Evolutionary conservation across 2,113 vertebrate genomes (phyloP).

Genomic region (Ia io): DNA sequence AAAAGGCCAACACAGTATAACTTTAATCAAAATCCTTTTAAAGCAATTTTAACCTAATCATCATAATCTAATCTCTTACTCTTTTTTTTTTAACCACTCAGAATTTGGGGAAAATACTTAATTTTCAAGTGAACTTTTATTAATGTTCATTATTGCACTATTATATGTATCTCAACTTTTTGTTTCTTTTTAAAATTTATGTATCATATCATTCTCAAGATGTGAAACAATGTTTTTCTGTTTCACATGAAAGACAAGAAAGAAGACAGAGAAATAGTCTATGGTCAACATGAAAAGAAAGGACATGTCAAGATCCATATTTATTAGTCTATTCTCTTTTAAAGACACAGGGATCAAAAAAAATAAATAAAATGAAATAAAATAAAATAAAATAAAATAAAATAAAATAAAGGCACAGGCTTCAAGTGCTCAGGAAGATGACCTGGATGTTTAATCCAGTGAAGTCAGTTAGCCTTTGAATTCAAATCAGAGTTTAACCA

Average conservation of each 20-base stretch:
- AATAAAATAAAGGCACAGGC: not conserved
- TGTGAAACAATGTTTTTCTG: not conserved
- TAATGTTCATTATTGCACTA: not conserved
- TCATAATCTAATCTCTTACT: not conserved
- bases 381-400: not conserved
- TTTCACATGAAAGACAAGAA: not conserved
- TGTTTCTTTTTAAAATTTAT: not conserved
- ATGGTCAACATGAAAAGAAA: not conserved
- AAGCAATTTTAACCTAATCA: slow-evolving; percentile 2
- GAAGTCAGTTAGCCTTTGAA: not conserved
- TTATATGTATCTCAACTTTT: not conserved
- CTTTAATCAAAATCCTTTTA: not conserved
- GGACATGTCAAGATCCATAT: not conserved
- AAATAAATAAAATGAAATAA: too few relatives aligned
- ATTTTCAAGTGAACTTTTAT: slow-evolving; percentile 14
- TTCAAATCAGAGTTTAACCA: not conserved
- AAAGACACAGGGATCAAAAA: not conserved
- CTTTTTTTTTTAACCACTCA: not conserved
- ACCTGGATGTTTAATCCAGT: not conserved
- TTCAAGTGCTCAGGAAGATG: not conserved
- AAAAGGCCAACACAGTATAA: slow-evolving; percentile 2
- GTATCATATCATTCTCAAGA: not conserved
- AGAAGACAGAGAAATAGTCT: not conserved
- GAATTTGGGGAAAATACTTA: not conserved
- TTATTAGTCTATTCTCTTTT: not conserved